Evolutionary conservation across 2,797 vertebrate species (phyloP).

Genomic region (Enteromius argenteus): DNA sequence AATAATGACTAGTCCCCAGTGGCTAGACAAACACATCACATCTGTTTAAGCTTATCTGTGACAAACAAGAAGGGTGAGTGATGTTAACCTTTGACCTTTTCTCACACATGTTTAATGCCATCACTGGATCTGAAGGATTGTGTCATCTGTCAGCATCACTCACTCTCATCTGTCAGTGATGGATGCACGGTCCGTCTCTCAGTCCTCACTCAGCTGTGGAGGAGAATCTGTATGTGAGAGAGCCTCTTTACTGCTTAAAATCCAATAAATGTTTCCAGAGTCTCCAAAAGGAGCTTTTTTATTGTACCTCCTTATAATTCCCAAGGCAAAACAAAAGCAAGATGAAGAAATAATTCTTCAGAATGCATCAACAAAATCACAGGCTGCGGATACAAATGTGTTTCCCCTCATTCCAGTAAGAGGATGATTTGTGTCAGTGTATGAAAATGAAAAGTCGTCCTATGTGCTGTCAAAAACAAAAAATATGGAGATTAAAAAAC

Average conservation of each 20-base stretch:
- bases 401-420: conserved; percentile 3
- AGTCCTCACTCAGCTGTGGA: not conserved
- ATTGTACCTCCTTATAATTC: conserved; percentile 6
- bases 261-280: conserved; percentile 16
- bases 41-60: not conserved
- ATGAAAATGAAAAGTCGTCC: conserved; percentile 27
- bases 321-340: conserved; percentile 9
- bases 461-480: not conserved
- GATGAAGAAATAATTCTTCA: conserved; percentile 19
- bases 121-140: not conserved
- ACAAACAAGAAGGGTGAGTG: not conserved
- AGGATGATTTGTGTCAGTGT: not conserved
- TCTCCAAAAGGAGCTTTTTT: not conserved
- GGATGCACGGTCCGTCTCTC: not conserved
- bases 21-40: not conserved
- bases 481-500: conserved; percentile 2
- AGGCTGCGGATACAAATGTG: not conserved
- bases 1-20: not conserved
- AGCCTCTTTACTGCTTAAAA: conserved; percentile 22
- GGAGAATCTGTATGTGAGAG: not conserved
- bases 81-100: not conserved
- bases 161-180: not conserved
- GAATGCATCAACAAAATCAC: not conserved
- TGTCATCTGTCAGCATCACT: conserved; percentile 1
- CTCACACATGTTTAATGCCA: not conserved